phyloP scores from a whole-genome alignment of 1,140 invertebrate genomes.

The Anthonomus grandis region DNA sequence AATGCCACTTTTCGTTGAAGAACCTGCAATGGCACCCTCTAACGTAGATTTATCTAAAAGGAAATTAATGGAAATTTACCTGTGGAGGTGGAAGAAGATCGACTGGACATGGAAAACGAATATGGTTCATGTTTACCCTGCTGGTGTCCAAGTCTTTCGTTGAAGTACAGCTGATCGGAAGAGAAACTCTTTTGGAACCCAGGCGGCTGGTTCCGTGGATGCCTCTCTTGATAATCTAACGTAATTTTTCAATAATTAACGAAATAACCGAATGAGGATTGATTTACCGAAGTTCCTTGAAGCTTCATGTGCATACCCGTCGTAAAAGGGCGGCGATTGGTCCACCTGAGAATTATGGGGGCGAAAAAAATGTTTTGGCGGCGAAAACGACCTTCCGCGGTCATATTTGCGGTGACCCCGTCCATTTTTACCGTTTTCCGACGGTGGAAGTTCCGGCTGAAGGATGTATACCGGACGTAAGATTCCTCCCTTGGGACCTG shows the following conservation, averaged over 20 bases:
- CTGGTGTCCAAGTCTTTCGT: conserved; percentile 15
- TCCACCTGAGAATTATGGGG: no score
- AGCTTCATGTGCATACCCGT: no score
- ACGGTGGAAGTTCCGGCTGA: conserved; percentile 27
- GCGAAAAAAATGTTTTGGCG: conserved; percentile 26
- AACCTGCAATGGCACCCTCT: conserved; percentile 31
- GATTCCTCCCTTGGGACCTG: conserved; percentile 23
- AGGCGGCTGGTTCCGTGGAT: neutral
- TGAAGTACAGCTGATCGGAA: conserved; percentile 40
- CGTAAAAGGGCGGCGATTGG: no score
- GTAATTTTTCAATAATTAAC: neutral
- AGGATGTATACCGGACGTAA: conserved; percentile 39
- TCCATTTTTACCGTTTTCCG: neutral
- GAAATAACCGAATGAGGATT: no score
- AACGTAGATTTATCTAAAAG: neutral
- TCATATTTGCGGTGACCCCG: conserved; percentile 26
- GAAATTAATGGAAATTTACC: conserved; percentile 28
- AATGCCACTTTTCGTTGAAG: conserved; percentile 35
- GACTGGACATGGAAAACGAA: conserved; percentile 32
- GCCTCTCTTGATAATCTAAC: neutral
- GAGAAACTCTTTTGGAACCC: conserved; percentile 43
- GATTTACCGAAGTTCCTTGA: no score
- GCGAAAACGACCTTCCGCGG: conserved; percentile 31
- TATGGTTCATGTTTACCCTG: conserved; percentile 21
- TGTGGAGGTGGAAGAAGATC: conserved; percentile 40